Base-by-base conservation (phyloP, 2,888 invertebrate genomes). In the Eueremaeus valkanovi region DNA sequence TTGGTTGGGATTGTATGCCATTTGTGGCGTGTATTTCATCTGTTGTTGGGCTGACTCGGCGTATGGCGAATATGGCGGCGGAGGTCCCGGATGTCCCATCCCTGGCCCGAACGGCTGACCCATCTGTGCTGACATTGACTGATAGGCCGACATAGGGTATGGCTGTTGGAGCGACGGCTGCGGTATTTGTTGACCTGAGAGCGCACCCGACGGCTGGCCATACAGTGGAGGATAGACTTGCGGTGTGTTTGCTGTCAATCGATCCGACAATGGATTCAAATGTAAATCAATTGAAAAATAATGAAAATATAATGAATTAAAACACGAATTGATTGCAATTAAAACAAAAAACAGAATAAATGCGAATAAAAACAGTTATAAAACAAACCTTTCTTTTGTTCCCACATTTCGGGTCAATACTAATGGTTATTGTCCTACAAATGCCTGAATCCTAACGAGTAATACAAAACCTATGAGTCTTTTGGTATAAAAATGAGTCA, bases 21-120 rank as follows among this genome's bases (percentile, higher is more conserved):
- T 66, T 66, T 66, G 66, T 66, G 6, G 36, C 63, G 33, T 63
- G n/a, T 63, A 63, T 36, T 63, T 63, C 63, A 63, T 63, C 33
- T 63, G 63, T 8, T 63, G 63, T n/a, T 61, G 61, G 5, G 11
- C 3, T 31, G 61, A 3, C 1, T 68, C 68, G 21, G 42, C 40
- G 24, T 68, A 68, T 1, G 68, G 68, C 0, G 40, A 42, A 24
- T 68, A 68, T 3, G 68, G 68, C 0, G 68, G 68, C 42, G 68
- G 68, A 1, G 68, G 68, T 9, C 68, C 68, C 68, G 27, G 27
- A 1, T 55, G 55, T 11, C 27, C 27, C 55, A 55, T 55, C 24
- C 55, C 55, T 27, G 55, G 11, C 27, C 13, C 24, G 27, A 55
- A 11, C 27, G 3, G 55, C 21, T 55, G 55, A 24, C 27, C 21